Conservation (phyloP, 2,888 invertebrate species). For the Altica lythri region DNA sequence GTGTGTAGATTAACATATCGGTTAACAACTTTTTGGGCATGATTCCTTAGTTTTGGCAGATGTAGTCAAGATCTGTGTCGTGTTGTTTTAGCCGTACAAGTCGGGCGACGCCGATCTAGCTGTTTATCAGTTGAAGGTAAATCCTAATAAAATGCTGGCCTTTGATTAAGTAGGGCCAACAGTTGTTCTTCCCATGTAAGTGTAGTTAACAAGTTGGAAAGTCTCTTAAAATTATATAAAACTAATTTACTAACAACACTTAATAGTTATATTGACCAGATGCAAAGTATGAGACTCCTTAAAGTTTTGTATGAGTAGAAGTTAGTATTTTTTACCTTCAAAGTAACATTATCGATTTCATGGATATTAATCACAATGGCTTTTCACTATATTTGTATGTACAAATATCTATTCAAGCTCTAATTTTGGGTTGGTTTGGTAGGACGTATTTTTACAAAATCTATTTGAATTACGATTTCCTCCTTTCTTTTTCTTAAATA, state of each 20-base stretch:
- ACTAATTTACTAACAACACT: conserved; percentile 6
- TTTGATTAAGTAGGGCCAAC: conserved; percentile 36
- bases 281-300: conserved; percentile 2
- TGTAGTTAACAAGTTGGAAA: conserved; percentile 33
- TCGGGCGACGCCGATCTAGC: conserved; percentile 59
- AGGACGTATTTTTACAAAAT: no score
- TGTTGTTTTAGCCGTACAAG: conserved; percentile 59
- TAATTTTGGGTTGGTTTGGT: no score
- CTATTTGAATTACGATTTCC: no score
- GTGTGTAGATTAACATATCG: conserved; percentile 12
- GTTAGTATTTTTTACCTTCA: no score
- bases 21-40: conserved; percentile 37
- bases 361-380: no score
- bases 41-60: conserved; percentile 34
- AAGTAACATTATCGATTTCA: no score
- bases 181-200: conserved; percentile 41
- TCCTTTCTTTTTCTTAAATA: no score
- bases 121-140: conserved; percentile 59
- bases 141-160: conserved; percentile 52
- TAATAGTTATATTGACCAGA: background rate
- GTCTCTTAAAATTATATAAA: conserved; percentile 8
- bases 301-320: no score
- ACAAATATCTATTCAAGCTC: no score
- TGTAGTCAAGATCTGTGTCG: conserved; percentile 48
- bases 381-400: no score